Evolutionary conservation across 2,113 vertebrate species (phyloP).

Genomic region (Vidua chalybeata): DNA sequence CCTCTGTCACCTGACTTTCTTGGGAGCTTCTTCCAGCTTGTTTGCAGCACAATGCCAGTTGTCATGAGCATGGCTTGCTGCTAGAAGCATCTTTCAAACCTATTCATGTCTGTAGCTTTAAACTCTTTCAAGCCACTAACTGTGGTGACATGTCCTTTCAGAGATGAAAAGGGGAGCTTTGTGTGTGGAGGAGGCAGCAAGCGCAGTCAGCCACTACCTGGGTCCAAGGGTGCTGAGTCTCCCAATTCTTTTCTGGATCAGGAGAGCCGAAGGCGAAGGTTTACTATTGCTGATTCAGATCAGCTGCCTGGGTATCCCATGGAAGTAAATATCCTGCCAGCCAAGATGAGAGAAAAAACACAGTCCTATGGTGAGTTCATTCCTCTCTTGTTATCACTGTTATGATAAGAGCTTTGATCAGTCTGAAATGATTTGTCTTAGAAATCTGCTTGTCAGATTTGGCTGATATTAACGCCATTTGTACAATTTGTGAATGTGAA

Average conservation of each 20-base stretch:
- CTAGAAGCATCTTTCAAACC: background rate
- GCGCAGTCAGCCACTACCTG: conserved; percentile 17
- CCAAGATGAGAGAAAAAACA: conserved; percentile 84
- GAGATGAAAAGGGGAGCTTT: conserved; percentile 75
- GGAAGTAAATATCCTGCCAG: conserved; percentile 74
- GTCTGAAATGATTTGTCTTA: background rate
- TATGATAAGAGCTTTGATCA: background rate
- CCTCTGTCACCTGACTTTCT: background rate
- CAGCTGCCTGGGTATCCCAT: conserved; percentile 71
- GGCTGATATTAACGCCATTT: background rate
- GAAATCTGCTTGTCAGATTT: background rate
- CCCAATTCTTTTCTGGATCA: conserved; percentile 90
- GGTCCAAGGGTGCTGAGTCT: conserved; percentile 84
- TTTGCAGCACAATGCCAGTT: background rate
- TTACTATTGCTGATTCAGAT: conserved; percentile 79
- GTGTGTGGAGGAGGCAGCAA: conserved; percentile 70
- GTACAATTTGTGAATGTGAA: conserved; percentile 16
- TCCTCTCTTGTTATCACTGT: background rate
- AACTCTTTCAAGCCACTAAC: background rate
- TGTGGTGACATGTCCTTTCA: conserved; percentile 56
- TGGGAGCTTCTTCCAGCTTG: background rate
- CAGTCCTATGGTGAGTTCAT: conserved; percentile 78
- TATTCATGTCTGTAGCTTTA: background rate
- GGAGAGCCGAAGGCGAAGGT: conserved; percentile 77
- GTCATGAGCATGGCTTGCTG: background rate